A percentile compares a stretch with the other conserved stretches of the same genome.
Conservation (phyloP, 2,113 vertebrate species). For the Oreocharis arfaki region DNA sequence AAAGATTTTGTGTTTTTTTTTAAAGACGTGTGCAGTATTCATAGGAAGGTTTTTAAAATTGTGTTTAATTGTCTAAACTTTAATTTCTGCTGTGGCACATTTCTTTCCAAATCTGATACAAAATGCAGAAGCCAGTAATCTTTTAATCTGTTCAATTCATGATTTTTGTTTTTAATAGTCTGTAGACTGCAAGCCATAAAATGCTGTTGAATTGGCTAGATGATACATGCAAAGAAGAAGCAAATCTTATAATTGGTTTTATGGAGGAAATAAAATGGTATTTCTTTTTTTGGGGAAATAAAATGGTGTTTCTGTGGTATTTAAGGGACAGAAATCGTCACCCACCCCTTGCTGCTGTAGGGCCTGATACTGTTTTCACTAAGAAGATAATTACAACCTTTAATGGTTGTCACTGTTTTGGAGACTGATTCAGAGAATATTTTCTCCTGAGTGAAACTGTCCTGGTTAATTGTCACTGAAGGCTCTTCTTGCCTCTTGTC, state of each 20-base stretch:
- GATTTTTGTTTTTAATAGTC: background rate
- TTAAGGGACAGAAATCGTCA: background rate
- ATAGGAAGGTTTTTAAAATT: background rate
- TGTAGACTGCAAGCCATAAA: background rate
- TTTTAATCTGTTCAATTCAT: background rate
- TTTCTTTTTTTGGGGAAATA: background rate
- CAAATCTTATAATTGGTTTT: background rate
- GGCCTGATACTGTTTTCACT: background rate
- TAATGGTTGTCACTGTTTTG: background rate
- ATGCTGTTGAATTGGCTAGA: background rate
- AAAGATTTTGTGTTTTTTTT: background rate
- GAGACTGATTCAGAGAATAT: background rate
- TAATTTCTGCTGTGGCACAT: background rate
- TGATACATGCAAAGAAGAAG: background rate
- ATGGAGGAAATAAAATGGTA: background rate
- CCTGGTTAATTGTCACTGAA: background rate
- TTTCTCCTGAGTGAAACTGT: background rate
- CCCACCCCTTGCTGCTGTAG: background rate
- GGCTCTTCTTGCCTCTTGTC: background rate
- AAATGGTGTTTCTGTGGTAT: background rate
- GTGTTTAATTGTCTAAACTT: background rate
- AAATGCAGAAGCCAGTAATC: background rate
- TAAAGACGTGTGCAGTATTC: background rate
- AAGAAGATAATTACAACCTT: background rate
- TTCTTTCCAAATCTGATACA: background rate